These are phyloP conservation scores for Isaurus tuberculatus DNA, from an alignment of 92 coral and sea anemone species.

Conservation along the genomic window DNA sequence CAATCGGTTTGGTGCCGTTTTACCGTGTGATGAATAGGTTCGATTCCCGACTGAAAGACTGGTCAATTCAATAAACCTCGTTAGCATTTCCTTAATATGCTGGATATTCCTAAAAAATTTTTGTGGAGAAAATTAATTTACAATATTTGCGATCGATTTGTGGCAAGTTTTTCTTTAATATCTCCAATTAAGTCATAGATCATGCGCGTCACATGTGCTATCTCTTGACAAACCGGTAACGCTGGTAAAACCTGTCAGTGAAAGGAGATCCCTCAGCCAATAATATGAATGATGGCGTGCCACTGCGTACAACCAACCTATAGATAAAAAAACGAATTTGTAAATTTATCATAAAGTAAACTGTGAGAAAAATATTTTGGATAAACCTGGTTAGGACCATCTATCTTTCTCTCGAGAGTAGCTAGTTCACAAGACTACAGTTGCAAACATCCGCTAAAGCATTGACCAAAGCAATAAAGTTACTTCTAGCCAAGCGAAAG, in stretches of 20 bases:
- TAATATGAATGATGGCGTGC: constrained; percentile 88
- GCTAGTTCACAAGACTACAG: too few species aligned
- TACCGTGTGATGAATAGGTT: too few species aligned
- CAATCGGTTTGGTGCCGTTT: too few species aligned
- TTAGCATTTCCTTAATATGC: neutral
- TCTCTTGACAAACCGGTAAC: constrained; percentile 65
- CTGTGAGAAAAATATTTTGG: too few species aligned
- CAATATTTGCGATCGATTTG: neutral
- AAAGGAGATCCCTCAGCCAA: constrained; percentile 76
- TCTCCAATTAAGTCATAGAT: neutral
- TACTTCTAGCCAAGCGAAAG: too few species aligned
- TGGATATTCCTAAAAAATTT: neutral
- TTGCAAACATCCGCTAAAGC: too few species aligned
- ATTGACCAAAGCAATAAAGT: too few species aligned
- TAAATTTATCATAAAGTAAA: too few species aligned
- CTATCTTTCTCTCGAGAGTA: too few species aligned
- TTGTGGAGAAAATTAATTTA: neutral
- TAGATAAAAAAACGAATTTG: neutral
- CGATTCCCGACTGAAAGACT: too few species aligned
- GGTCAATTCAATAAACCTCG: too few species aligned
- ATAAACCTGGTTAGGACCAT: too few species aligned
- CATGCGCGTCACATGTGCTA: constrained; percentile 23
- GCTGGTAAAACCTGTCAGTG: constrained; percentile 67
- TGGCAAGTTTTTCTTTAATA: neutral
- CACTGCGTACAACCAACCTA: constrained; percentile 80